Evolutionary conservation across 2,113 vertebrate species (phyloP).

Genomic region (Chaenocephalus aceratus): DNA sequence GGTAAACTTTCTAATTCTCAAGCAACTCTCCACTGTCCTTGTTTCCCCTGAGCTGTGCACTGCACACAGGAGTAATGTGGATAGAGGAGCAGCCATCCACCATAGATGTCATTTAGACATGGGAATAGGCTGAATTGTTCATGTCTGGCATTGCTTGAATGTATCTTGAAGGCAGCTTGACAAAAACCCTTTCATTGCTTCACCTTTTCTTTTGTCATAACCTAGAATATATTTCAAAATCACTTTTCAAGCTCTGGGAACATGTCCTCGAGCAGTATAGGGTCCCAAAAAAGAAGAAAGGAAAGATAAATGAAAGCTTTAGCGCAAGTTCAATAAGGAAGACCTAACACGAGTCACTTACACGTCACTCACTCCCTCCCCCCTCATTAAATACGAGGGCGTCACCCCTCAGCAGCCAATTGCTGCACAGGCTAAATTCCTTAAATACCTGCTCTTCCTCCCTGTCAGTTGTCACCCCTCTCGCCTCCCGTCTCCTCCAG

Average conservation of each 20-base stretch:
- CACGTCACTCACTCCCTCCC: too few species aligned
- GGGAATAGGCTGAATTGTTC: conserved; percentile 43
- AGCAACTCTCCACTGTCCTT: neutral
- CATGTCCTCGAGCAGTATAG: conserved; percentile 9
- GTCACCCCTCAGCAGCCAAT: too few species aligned
- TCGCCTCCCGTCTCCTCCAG: too few species aligned
- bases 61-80: conserved; percentile 28
- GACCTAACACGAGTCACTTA: too few species aligned
- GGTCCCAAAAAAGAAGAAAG: neutral
- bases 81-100: neutral
- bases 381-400: too few species aligned
- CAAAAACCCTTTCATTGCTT: neutral
- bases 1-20: conserved; percentile 32
- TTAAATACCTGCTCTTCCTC: too few species aligned
- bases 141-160: conserved; percentile 39
- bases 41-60: conserved; percentile 10
- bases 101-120: conserved; percentile 19
- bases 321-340: too few species aligned
- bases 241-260: conserved; percentile 16
- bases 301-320: neutral
- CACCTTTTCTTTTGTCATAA: neutral
- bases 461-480: too few species aligned
- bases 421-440: too few species aligned
- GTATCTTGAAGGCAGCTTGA: conserved; percentile 20
- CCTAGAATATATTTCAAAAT: conserved; percentile 22